Evolutionary conservation across 2,113 vertebrate species (phyloP).

Genomic region (Semnornis frantzii): DNA sequence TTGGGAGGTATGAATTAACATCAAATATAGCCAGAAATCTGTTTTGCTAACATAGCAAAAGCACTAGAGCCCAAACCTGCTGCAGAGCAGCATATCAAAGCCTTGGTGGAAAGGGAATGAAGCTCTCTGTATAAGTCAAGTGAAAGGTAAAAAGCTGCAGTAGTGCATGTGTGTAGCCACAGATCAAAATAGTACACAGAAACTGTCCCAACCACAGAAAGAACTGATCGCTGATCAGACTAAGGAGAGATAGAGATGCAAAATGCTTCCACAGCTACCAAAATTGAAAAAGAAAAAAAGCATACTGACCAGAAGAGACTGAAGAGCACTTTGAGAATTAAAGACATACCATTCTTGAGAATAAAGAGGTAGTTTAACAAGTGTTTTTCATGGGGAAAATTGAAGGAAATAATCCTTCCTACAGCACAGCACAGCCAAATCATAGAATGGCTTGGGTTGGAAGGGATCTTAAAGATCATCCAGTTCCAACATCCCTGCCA

Average conservation of each 20-base stretch:
- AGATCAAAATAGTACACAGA: neutral
- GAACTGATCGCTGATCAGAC: neutral
- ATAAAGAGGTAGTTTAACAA: neutral
- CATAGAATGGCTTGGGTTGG: too few relatives aligned
- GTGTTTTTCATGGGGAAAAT: neutral
- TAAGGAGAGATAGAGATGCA: neutral
- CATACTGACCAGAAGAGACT: neutral
- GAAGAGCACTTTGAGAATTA: neutral
- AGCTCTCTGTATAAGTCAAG: neutral
- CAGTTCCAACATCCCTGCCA: too few relatives aligned
- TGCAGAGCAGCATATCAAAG: neutral
- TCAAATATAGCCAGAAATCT: neutral
- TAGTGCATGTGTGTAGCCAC: neutral
- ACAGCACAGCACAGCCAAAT: neutral
- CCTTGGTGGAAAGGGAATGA: neutral
- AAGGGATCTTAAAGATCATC: too few relatives aligned
- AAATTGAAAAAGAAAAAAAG: neutral
- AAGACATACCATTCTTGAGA: neutral
- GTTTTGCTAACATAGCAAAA: neutral
- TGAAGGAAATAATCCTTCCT: neutral
- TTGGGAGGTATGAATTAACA: neutral
- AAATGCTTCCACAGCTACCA: neutral
- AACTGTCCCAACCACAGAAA: neutral
- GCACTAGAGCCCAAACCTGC: neutral
- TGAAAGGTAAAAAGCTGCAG: neutral